Percentiles rank a stretch among this genome's conserved stretches.
These are phyloP conservation scores for Mystacornis crossleyi DNA, from an alignment of 2,113 vertebrate genomes.

Conservation along the genomic window DNA sequence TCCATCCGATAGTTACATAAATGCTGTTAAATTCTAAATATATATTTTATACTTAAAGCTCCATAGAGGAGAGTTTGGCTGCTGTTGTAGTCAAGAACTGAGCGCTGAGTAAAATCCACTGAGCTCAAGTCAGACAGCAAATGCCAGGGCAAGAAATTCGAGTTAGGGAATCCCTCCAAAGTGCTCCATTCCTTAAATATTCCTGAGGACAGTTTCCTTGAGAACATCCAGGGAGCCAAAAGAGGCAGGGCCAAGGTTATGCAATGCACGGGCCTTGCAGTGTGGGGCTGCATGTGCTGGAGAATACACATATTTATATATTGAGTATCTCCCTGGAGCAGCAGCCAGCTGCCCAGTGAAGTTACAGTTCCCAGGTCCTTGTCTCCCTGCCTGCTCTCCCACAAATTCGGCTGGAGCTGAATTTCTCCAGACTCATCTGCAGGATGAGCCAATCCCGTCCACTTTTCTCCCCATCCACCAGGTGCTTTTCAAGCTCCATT, in stretches of 20 bases:
- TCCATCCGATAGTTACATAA: neutral
- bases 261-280: neutral
- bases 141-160: neutral
- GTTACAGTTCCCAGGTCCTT: neutral
- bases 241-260: neutral
- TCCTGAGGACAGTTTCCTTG: neutral
- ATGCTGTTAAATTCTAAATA: neutral
- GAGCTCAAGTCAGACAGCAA: neutral
- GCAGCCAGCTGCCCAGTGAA: neutral
- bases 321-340: neutral
- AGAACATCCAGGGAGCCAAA: neutral
- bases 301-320: rapidly evolving
- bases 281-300: neutral
- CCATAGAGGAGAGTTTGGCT: neutral
- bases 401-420: neutral
- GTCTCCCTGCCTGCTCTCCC: neutral
- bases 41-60: neutral
- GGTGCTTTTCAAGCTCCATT: neutral
- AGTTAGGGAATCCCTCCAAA: neutral
- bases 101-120: neutral
- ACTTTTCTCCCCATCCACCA: neutral
- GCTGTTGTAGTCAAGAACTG: neutral
- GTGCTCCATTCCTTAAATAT: neutral
- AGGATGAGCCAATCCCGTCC: neutral
- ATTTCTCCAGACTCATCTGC: neutral